Evolutionary conservation across 2,797 vertebrate genomes (phyloP), one percentile per base, ranked within the genome.

Genomic region (Apogon talboti): DNA sequence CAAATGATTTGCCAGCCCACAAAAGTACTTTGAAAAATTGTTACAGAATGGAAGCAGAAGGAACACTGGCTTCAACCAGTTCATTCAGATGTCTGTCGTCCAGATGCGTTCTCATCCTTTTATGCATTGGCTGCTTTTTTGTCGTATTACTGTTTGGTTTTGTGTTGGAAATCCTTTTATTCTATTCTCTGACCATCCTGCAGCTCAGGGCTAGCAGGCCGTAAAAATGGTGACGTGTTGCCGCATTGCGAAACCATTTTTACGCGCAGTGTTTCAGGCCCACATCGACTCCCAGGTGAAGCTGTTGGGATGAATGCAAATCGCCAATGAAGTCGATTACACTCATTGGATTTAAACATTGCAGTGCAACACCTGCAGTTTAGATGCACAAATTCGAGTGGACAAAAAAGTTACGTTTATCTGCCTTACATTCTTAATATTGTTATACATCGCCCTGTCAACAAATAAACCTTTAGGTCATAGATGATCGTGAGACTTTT

Each of bases 181-280:
- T 28, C 3, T 13, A 28, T 28, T 28, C 19, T 70, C 9, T 7
- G 48, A 48, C 50, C 51, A 12, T 44, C 51, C 57, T 58, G 76
- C 47, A 28, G 74, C 50, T 74, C 40, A n/a, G 2, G 79, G 58
- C 72, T 57, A 61, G 58, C 66, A 67, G 74, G 65, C 68, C 45
- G 71, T 79, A 49, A 79, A 85, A 66, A 55, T 3, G 5, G 57
- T 64, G 79, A 77, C 71, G 74, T 35, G 40, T 64, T 92, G 87
- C 87, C 90, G 91, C 91, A 93, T 51, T 92, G 92, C 88, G 89
- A 92, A 91, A 89, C 30, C 41, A n/a, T 49, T 64, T 74, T 73
- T 70, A 76, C 79, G 73, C 82, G 66, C 81, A 19, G 37, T 14
- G 33, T 44, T 65, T n/a, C 33, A 2, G 47, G 63, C 47, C 61